Base-by-base conservation (phyloP, 2,888 invertebrate genomes). In the Trichogramma dendrolimi region DNA sequence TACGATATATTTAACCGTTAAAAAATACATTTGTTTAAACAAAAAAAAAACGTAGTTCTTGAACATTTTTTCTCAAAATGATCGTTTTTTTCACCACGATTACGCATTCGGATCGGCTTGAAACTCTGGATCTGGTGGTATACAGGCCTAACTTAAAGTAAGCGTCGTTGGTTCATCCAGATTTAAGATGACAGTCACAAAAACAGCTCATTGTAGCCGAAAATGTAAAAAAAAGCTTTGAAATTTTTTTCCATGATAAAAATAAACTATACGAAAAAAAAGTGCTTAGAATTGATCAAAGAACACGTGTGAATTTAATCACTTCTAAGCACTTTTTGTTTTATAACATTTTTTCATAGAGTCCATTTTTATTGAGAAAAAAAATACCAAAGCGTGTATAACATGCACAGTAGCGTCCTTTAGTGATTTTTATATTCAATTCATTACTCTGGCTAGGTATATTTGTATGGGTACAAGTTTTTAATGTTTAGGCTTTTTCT, bases 291-390 rank as follows among this genome's bases (percentile, higher is more conserved):
- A 14, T n/a, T n/a, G 2, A 14, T 14, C 2, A 1, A 14, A 14
- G 2, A 1, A 2, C 2, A 2, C 2, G 1, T 2, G n/a, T n/a
- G n/a, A n/a, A n/a, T 14, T 14, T 14, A 2, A 14, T 14, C 14
- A 14, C 1, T 14, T 14, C 14, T 14, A 14, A 14, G 14, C 14
- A 14, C 14, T 14, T 14, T 14, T 14, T 14, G 2, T 14, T 14
- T 2, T 14, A 14, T 14, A 14, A 14, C 14, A 14, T 14, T 14
- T 14, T 14, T 14, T 14, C 14, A 2, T 1, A 14, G 14, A 14
- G 14, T 14, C 14, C 14, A 14, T 14, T 14, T 14, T 14, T 14
- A 14, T 14, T 14, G 14, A 14, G 14, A 1, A 1, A 48, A 48
- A 48, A 48, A 48, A 47, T 47, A 11, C 47, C 11, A 10, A 47